Evolutionary conservation across 2,888 invertebrate species (phyloP).

Genomic region (Azorinus chamasolen): DNA sequence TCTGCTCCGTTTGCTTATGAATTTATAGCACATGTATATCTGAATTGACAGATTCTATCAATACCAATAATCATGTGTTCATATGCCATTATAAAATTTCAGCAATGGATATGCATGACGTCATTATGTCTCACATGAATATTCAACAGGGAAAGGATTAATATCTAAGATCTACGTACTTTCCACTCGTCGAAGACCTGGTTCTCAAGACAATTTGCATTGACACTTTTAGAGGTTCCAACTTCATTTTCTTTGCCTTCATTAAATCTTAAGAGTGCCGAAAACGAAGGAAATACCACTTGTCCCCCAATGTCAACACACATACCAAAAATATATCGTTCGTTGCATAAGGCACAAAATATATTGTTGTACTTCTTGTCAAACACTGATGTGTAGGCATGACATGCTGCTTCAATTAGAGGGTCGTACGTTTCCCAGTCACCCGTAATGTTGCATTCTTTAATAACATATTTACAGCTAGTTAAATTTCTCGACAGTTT

Average conservation of each 20-base stretch:
- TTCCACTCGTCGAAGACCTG: conserved; percentile 1
- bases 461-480: neutral
- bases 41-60: no score
- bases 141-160: no score
- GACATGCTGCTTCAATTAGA: conserved; percentile 28
- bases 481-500: neutral
- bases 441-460: conserved; percentile 28
- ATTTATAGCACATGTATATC: no score
- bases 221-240: no score
- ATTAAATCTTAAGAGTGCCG: conserved; percentile 14
- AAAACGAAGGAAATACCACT: conserved; percentile 9
- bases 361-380: conserved; percentile 26
- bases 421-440: conserved; percentile 26
- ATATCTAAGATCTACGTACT: neutral
- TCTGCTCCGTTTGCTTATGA: no score
- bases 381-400: conserved; percentile 6
- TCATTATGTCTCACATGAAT: no score
- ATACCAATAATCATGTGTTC: no score
- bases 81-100: no score
- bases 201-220: neutral
- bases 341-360: conserved; percentile 38
- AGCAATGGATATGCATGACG: no score
- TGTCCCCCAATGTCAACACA: neutral
- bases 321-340: neutral
- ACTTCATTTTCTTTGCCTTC: no score